Evolutionary conservation across 2,888 invertebrate genomes (phyloP).

Genomic region (Acronicta alni): DNA sequence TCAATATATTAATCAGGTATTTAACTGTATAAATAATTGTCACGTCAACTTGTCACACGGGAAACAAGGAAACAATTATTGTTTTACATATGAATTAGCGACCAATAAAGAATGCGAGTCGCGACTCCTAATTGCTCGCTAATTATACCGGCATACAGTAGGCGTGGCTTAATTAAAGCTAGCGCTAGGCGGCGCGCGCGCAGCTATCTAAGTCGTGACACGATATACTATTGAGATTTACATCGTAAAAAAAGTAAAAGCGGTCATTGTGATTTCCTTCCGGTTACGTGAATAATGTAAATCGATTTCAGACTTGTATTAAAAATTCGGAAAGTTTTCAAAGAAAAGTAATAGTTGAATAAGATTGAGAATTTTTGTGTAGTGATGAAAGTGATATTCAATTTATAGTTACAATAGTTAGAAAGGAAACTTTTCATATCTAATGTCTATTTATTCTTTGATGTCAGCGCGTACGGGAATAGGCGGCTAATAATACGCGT

Average conservation of each 20-base stretch:
- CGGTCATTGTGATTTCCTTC: constrained; percentile 31
- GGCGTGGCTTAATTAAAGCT: constrained; percentile 58
- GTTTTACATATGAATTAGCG: constrained; percentile 49
- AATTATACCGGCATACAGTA: constrained; percentile 55
- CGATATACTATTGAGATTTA: constrained; percentile 29
- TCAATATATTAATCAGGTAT: constrained; percentile 12
- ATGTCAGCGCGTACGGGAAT: constrained; percentile 67
- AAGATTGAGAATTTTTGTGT: constrained; percentile 30
- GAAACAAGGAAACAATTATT: constrained; percentile 51
- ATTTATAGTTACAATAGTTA: constrained; percentile 37
- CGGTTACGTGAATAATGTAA: constrained; percentile 32
- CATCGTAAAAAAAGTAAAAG: constrained; percentile 56
- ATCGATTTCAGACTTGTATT: constrained; percentile 35
- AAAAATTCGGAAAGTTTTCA: constrained; percentile 29
- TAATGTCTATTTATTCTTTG: constrained; percentile 49
- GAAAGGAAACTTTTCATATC: constrained; percentile 50
- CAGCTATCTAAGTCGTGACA: constrained; percentile 39
- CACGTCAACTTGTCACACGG: constrained; percentile 50
- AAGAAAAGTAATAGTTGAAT: constrained; percentile 29
- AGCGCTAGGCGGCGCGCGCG: constrained; percentile 29
- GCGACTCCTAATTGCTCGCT: constrained; percentile 51
- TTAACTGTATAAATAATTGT: constrained; percentile 24
- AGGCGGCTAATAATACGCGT: constrained; percentile 77
- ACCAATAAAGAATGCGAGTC: constrained; percentile 43
- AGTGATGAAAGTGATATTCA: constrained; percentile 34